Percentiles rank a stretch among this genome's conserved stretches.
These are phyloP conservation scores for Clanis bilineata DNA, from an alignment of 2,888 invertebrate species.

Conservation along the genomic window DNA sequence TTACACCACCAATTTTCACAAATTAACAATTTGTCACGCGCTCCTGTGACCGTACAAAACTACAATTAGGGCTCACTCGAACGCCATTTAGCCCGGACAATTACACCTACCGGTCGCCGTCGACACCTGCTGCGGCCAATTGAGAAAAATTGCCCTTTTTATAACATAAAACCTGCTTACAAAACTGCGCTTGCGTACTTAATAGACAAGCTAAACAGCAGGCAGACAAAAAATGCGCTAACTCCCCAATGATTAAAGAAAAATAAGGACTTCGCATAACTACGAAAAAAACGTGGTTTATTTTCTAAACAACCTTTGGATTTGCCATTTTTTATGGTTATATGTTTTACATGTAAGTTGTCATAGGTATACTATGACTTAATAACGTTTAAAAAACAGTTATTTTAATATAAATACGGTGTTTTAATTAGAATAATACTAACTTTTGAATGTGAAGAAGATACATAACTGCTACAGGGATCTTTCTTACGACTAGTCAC, in stretches of 20 bases:
- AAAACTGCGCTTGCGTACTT: background rate
- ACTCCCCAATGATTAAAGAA: background rate
- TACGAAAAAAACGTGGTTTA: too few species aligned
- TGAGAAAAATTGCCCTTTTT: slow-evolving; percentile 4
- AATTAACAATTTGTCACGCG: background rate
- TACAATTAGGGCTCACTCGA: background rate
- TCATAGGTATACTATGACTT: too few species aligned
- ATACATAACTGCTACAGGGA: too few species aligned
- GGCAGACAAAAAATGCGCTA: background rate
- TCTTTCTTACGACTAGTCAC: too few species aligned
- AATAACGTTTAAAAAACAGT: too few species aligned
- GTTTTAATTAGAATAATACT: too few species aligned
- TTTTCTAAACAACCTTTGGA: too few species aligned
- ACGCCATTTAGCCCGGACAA: background rate
- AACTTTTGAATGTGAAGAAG: too few species aligned
- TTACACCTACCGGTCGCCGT: slow-evolving; percentile 2
- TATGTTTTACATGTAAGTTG: too few species aligned
- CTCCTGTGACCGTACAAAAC: background rate
- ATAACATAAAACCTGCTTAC: slow-evolving; percentile 8
- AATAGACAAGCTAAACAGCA: background rate
- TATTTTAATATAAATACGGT: too few species aligned
- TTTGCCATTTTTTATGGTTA: too few species aligned
- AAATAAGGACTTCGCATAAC: too few species aligned
- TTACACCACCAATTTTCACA: slow-evolving; percentile 20
- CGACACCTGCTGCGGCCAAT: slow-evolving; percentile 3